Evolutionary conservation across 2,888 invertebrate species (phyloP).

Genomic region (Clusia tigrina): DNA sequence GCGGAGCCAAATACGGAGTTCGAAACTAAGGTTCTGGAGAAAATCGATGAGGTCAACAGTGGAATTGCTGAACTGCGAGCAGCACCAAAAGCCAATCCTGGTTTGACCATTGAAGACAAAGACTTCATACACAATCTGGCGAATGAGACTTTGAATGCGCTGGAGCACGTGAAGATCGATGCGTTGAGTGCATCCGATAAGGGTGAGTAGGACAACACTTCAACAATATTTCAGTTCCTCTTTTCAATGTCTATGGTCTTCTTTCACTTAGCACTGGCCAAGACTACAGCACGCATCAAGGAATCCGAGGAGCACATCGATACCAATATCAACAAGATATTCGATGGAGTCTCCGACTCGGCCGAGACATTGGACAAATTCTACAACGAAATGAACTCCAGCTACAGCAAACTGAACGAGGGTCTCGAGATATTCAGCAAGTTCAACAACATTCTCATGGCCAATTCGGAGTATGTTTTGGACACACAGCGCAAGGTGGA

Average conservation of each 20-base stretch:
- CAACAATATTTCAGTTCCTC: neutral
- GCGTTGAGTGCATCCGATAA: conserved; percentile 64
- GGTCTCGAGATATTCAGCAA: conserved; percentile 71
- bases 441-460: conserved; percentile 79
- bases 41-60: conserved; percentile 63
- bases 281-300: conserved; percentile 67
- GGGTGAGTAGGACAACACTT: conserved; percentile 57
- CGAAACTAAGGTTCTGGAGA: conserved; percentile 64
- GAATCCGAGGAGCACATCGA: conserved; percentile 68
- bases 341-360: conserved; percentile 69
- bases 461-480: conserved; percentile 84
- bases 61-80: conserved; percentile 62
- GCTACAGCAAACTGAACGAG: conserved; percentile 67
- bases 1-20: conserved; percentile 61
- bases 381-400: conserved; percentile 67
- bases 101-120: conserved; percentile 62
- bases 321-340: conserved; percentile 66
- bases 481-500: conserved; percentile 86
- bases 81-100: conserved; percentile 39
- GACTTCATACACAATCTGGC: conserved; percentile 68
- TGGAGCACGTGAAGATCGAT: conserved; percentile 68
- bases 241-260: conserved; percentile 4
- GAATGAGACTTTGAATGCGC: conserved; percentile 70
- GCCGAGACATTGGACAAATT: conserved; percentile 68
- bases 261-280: conserved; percentile 64